A percentile compares a stretch with the other conserved stretches of the same genome.
phyloP scores from a whole-genome alignment of 2,888 invertebrate species.

The Cheilosia impressa region DNA sequence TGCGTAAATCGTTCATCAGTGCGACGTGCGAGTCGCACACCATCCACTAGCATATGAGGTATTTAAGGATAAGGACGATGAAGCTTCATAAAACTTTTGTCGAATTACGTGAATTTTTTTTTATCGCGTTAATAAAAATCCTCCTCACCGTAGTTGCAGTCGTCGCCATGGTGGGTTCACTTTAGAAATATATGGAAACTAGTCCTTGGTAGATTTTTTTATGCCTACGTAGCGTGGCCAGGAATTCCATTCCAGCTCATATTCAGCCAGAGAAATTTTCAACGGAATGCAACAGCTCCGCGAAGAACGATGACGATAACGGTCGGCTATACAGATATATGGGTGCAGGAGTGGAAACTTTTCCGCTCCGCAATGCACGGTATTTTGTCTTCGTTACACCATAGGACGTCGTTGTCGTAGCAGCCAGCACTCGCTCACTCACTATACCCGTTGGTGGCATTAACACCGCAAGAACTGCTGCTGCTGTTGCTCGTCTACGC shows the following conservation, averaged over 20 bases:
- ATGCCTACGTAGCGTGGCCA: constrained; percentile 34
- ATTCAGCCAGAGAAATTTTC: constrained; percentile 28
- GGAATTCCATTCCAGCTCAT: constrained; percentile 55
- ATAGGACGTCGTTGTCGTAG: not conserved
- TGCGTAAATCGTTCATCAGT: not conserved
- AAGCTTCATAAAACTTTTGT: constrained; percentile 67
- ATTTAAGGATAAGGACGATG: constrained; percentile 38
- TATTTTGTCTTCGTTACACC: constrained; percentile 67
- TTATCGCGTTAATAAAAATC: constrained; percentile 60
- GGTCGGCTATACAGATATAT: not conserved
- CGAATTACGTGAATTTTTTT: constrained; percentile 58
- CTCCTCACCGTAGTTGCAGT: constrained; percentile 16
- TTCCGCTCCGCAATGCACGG: constrained; percentile 52
- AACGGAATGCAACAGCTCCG: constrained; percentile 56
- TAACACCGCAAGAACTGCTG: constrained; percentile 62
- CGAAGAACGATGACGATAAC: constrained; percentile 15
- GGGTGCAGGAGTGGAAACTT: constrained; percentile 15
- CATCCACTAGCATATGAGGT: not conserved
- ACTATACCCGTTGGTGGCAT: constrained; percentile 37
- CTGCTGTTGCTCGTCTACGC: constrained; percentile 3
- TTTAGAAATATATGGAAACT: constrained; percentile 50
- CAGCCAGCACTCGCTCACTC: not conserved
- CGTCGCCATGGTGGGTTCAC: constrained; percentile 33
- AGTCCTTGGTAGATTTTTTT: constrained; percentile 35
- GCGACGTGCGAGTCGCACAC: not conserved